Evolutionary conservation across 2,113 vertebrate species (phyloP).

Genomic region (Microcebus tavaratra): DNA sequence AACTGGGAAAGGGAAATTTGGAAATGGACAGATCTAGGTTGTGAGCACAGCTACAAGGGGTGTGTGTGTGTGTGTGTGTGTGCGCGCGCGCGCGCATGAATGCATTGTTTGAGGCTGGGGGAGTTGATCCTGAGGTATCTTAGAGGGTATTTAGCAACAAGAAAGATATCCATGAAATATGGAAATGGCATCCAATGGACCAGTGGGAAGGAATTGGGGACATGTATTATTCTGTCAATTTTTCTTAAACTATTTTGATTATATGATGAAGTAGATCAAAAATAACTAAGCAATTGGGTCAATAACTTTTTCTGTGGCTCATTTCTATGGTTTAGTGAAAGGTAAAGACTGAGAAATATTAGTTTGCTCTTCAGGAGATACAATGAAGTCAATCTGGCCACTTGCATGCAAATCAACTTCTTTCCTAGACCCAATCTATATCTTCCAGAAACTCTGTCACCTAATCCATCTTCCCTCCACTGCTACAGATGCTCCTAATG

Average conservation of each 20-base stretch:
- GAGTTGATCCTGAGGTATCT: background rate
- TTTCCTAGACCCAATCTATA: constrained; percentile 13
- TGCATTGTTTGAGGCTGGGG: too few species aligned
- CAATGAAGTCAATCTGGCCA: background rate
- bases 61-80: background rate
- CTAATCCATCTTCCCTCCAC: background rate
- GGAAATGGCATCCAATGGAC: background rate
- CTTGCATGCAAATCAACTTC: background rate
- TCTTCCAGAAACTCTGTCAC: background rate
- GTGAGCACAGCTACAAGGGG: background rate
- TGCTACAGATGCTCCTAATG: background rate
- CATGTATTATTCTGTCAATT: background rate
- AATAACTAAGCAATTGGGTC: background rate
- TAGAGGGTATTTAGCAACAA: background rate
- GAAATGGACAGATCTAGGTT: background rate
- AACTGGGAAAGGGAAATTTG: background rate
- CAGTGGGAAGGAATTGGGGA: background rate
- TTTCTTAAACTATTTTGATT: background rate
- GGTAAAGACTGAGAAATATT: background rate
- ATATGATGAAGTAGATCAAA: constrained; percentile 9
- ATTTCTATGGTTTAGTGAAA: background rate
- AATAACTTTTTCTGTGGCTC: background rate
- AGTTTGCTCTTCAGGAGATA: background rate
- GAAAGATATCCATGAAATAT: background rate
- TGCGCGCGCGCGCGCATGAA: too few species aligned